These are phyloP conservation scores for Origma solitaria DNA, from an alignment of 2,113 vertebrate genomes.

Conservation along the genomic window DNA sequence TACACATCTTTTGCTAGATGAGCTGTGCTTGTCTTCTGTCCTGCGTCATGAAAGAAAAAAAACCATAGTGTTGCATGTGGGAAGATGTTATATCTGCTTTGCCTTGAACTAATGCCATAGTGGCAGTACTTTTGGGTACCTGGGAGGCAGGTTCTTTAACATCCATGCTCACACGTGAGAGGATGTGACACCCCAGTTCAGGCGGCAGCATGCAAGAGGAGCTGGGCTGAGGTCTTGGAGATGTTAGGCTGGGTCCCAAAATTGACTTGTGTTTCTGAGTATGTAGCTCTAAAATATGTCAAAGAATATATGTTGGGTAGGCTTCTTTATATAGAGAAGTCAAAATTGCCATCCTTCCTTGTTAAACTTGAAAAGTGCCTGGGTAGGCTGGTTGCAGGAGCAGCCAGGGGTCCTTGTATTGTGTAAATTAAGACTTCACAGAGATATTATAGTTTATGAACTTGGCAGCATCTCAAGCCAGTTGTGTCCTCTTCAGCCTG, in stretches of 20 bases:
- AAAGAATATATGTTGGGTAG: not conserved
- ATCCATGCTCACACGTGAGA: accelerated
- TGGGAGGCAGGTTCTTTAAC: not conserved
- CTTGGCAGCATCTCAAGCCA: not conserved
- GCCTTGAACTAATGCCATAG: not conserved
- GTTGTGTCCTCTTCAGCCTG: not conserved
- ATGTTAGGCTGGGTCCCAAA: not conserved
- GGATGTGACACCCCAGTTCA: not conserved
- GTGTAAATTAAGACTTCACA: not conserved
- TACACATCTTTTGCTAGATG: not conserved
- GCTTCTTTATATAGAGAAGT: not conserved
- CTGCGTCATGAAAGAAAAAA: not conserved
- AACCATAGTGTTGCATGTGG: too few relatives aligned
- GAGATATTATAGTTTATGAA: not conserved
- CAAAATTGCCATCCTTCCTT: not conserved
- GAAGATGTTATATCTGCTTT: not conserved
- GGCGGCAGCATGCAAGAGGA: accelerated
- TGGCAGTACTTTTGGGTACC: not conserved
- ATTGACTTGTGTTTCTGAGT: accelerated
- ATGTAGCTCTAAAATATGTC: not conserved
- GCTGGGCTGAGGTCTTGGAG: not conserved
- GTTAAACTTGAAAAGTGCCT: not conserved
- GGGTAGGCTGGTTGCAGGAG: not conserved
- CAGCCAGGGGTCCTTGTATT: not conserved
- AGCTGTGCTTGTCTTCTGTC: not conserved